Conservation (phyloP, 2,797 vertebrate genomes). For the Hippopotamyrus pictus region DNA sequence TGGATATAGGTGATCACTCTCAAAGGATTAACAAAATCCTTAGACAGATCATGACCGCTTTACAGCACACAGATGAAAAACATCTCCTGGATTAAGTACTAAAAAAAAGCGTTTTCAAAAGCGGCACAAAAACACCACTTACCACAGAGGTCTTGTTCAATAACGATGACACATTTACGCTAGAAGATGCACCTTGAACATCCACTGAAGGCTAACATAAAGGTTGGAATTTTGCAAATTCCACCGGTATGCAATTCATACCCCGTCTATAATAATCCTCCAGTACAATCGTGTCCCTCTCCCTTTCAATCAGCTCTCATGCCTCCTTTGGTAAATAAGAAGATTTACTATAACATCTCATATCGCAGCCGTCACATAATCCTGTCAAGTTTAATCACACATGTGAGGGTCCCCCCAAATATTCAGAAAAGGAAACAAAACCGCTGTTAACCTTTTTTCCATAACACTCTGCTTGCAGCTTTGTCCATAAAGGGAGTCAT, state of each 20-base stretch:
- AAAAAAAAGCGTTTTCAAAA: background rate
- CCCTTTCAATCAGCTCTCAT: background rate
- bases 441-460: constrained; percentile 13
- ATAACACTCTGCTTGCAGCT: background rate
- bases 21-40: background rate
- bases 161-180: background rate
- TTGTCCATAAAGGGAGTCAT: background rate
- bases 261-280: background rate
- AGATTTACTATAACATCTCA: constrained; percentile 17
- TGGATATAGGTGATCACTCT: background rate
- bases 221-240: constrained; percentile 2
- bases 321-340: constrained; percentile 20
- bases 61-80: background rate
- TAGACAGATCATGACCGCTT: background rate
- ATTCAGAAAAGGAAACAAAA: constrained; percentile 1
- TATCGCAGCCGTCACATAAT: constrained; percentile 9
- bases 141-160: background rate
- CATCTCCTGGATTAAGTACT: background rate
- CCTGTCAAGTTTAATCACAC: background rate
- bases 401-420: background rate
- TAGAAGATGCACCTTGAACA: background rate
- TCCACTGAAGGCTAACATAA: background rate
- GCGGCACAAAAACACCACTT: background rate
- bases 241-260: constrained; percentile 11
- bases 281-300: background rate